Evolutionary conservation across 1,140 invertebrate genomes (phyloP).

Genomic region (Polypedilum pembai): DNA sequence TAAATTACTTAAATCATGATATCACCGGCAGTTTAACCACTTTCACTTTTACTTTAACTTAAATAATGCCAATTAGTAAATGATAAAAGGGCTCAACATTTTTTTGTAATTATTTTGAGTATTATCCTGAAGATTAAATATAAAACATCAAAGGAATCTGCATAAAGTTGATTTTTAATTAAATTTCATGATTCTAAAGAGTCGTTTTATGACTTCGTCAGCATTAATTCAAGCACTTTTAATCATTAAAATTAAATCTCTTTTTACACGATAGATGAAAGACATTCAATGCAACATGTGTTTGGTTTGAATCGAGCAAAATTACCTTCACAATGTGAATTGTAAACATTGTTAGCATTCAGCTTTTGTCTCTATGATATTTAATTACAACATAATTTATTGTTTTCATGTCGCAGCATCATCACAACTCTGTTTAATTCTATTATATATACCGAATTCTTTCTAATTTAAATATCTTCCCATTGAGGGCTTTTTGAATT

Average conservation of each 20-base stretch:
- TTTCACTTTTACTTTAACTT: too few species aligned
- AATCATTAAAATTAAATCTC: too few species aligned
- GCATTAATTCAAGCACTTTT: background rate
- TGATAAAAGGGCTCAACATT: too few species aligned
- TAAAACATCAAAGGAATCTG: background rate
- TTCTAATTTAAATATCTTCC: too few species aligned
- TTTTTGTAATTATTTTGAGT: too few species aligned
- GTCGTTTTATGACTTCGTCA: background rate
- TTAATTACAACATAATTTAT: constrained; percentile 19
- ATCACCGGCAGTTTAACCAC: too few species aligned
- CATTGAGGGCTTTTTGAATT: too few species aligned
- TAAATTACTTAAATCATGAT: too few species aligned
- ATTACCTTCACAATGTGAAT: background rate
- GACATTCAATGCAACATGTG: too few species aligned
- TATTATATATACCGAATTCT: background rate
- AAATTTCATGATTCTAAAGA: background rate
- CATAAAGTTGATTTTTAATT: background rate
- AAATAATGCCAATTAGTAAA: too few species aligned
- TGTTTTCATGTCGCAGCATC: background rate
- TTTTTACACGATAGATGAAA: too few species aligned
- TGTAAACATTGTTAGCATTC: background rate
- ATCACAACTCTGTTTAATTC: background rate
- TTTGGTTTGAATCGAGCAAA: background rate
- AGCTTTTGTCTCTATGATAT: background rate
- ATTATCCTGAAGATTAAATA: too few species aligned